Evolutionary conservation across 2,113 vertebrate species (phyloP), one percentile per base, ranked within the genome.

Genomic region (Todiramphus chloris): DNA sequence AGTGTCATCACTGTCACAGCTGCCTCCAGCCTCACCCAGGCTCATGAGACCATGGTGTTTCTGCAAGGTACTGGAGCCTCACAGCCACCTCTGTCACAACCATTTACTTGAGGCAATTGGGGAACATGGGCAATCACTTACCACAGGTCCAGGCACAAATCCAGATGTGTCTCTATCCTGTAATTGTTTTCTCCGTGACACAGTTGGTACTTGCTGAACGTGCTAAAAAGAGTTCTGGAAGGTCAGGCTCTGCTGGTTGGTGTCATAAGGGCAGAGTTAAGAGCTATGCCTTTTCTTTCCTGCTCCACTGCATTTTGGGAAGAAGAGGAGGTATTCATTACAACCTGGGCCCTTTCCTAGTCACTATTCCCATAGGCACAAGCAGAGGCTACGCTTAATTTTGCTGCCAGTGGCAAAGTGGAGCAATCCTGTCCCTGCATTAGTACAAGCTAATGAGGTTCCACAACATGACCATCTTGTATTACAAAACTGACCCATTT

Each of bases 321-420:
- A 78, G 72, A 66, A 88, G 50, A 88, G 13, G 21, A 55, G 39
- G 17, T 53, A 44, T 63, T 95, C 92, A 94, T 93, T 81, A 94
- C 30, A 78, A 4, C 18, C 46, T 11, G 1, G 6, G 18, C 35
- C 43, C 33, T 58, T 78, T 81, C 44, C 13, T 16, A 74, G 51
- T 93, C 83, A 63, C 55, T 59, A 27, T 80, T 83, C 23, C 60
- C 43, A 66, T 1, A 79, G 46, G 43, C 46, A 51, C 20, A 89
- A 70, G 44, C 56, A 62, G 27, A 1, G 3, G 21, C 21, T 82
- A 89, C 76, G n/a, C 35, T 73, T 82, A 44, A 78, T 91, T 90
- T 96, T 89, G 81, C 55, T 89, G 81, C 53, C 44, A 53, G 16
- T 78, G 73, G n/a, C 56, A n/a, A 84, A 94, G 44, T 87, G 39